Evolutionary conservation across 2,797 vertebrate genomes (phyloP).

Genomic region (Anguilla anguilla): DNA sequence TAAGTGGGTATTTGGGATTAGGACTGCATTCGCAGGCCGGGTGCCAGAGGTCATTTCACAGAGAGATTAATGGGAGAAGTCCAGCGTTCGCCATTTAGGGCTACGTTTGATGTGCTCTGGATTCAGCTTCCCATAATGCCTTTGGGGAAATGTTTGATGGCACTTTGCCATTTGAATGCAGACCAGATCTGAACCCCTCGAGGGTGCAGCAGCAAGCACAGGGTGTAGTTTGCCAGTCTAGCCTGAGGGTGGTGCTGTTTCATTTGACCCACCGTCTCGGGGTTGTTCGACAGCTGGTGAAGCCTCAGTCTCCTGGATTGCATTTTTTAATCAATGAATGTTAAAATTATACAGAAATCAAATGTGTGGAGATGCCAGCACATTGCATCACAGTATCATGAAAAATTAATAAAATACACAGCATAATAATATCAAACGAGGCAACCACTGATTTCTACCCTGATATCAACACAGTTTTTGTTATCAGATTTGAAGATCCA

Average conservation of each 20-base stretch:
- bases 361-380: conserved; percentile 24
- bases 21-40: conserved; percentile 13
- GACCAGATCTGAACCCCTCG: neutral
- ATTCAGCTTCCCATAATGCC: neutral
- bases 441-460: conserved; percentile 20
- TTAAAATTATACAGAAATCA: conserved; percentile 12
- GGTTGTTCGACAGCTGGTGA: conserved; percentile 27
- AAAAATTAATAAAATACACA: neutral
- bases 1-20: neutral
- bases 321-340: conserved; percentile 15
- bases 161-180: neutral
- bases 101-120: neutral
- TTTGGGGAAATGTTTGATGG: neutral
- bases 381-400: conserved; percentile 8
- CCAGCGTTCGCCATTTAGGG: neutral
- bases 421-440: conserved; percentile 1
- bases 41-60: neutral
- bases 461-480: neutral
- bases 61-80: neutral
- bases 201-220: conserved; percentile 1
- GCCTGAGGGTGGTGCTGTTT: conserved; percentile 42
- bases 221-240: conserved; percentile 29
- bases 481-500: neutral
- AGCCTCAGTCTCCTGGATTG: conserved; percentile 28
- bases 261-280: conserved; percentile 28